Percentiles rank a stretch among this genome's conserved stretches.
phyloP scores from a whole-genome alignment of 2,888 invertebrate genomes.

The Synergus umbraculus region DNA sequence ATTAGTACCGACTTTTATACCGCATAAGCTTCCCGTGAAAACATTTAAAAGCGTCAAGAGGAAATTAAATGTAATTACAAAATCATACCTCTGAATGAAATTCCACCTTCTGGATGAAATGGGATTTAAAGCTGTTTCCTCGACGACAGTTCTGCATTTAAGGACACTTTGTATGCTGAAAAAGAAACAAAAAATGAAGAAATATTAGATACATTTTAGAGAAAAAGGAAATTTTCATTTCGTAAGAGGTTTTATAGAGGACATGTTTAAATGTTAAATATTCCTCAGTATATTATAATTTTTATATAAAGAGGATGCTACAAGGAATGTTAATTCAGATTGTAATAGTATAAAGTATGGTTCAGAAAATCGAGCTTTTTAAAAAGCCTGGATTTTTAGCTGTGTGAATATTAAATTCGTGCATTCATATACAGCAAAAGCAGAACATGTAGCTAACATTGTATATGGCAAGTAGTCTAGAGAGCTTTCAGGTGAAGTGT shows the following conservation, averaged over 20 bases:
- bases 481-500: conserved; percentile 41
- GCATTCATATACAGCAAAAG: neutral
- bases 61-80: conserved; percentile 39
- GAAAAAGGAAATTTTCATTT: neutral
- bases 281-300: neutral
- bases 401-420: no score
- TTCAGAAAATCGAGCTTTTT: no score
- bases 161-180: conserved; percentile 23
- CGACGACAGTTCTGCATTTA: conserved; percentile 7
- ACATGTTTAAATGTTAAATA: no score
- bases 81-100: conserved; percentile 26
- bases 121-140: conserved; percentile 9
- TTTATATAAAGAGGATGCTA: neutral
- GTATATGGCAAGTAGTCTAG: neutral
- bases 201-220: neutral
- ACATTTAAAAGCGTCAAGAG: conserved; percentile 33
- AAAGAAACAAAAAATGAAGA: neutral
- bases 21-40: neutral
- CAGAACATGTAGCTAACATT: neutral
- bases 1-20: conserved; percentile 21
- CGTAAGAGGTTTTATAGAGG: neutral
- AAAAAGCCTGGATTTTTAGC: no score
- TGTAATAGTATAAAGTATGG: neutral
- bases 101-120: conserved; percentile 10
- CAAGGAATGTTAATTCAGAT: neutral